Evolutionary conservation across 2,888 invertebrate species (phyloP), one percentile per base, ranked within the genome.

Genomic region (Plutella xylostella): DNA sequence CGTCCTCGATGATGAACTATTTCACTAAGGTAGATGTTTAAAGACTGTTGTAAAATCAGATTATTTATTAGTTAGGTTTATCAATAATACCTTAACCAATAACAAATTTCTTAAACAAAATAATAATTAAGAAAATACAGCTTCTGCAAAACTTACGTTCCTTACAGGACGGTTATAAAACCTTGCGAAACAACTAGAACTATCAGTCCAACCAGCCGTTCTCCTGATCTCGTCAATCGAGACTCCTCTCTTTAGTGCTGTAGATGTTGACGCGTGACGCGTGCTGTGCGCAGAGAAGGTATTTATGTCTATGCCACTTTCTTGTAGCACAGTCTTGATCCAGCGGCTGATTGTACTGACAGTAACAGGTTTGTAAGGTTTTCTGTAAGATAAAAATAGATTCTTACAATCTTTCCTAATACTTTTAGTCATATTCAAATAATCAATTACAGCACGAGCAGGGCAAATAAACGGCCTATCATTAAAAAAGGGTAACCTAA

Each of bases 401-500:
- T 42, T 42, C 4, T 34, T 3, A 22, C 9, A 18, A 25, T 14
- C 15, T 28, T 3, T 37, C 30, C 44, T 44, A 12, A 44, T 28
- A 30, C 28, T 14, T 30, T 44, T 37, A 14, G 44, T 44, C 25
- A 44, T n/a, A 14, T 35, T n/a, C 40, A 45, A 42, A 31, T 45
- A 45, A 45, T 42, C 22, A 37, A 28, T 19, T 14, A 45, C n/a
- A 35, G 42, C 20, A 22, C 15, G 17, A 20, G 45, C 45, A 30
- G 45, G 45, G 18, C 45, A 42, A 15, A 45, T 37, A 12, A 11
- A 11, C 31, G 14, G 9, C 9, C 21, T 42, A 7, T 45, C 37
- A 18, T 35, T 45, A 30, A 42, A 45, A 19, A 45, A 42, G 5
- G 45, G 45, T 14, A 45, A 12, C 11, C 17, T 42, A 6, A 45